phyloP scores from a whole-genome alignment of 2,888 invertebrate genomes.

The Sipunculus nudus region DNA sequence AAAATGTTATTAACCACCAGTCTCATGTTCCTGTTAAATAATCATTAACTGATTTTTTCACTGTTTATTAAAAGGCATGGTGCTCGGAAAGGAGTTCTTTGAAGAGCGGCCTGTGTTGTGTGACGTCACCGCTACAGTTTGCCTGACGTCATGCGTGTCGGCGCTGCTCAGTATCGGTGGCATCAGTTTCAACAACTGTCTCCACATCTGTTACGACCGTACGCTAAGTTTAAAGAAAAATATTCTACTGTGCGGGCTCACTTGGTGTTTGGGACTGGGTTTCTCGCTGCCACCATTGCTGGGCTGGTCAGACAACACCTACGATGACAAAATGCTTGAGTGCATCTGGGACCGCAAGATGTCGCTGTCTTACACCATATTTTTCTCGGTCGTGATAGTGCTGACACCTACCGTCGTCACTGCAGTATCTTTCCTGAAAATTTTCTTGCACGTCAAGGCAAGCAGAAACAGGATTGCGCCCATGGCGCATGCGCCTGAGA shows the following conservation, averaged over 20 bases:
- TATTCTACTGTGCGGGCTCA: conserved; percentile 36
- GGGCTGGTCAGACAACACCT: conserved; percentile 46
- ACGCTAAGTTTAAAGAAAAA: too few relatives aligned
- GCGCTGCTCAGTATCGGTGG: too few relatives aligned
- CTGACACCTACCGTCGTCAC: conserved; percentile 46
- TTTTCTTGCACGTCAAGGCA: conserved; percentile 34
- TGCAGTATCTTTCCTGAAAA: conserved; percentile 42
- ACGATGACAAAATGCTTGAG: conserved; percentile 46
- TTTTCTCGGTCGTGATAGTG: conserved; percentile 45
- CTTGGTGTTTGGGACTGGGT: conserved; percentile 41
- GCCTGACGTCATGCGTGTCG: too few relatives aligned
- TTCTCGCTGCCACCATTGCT: conserved; percentile 43
- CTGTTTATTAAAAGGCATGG: too few relatives aligned
- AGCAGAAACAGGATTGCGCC: conserved; percentile 19
- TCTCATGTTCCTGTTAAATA: too few relatives aligned
- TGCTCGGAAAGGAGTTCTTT: too few relatives aligned
- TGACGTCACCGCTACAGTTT: too few relatives aligned
- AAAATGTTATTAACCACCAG: too few relatives aligned
- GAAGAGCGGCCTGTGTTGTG: too few relatives aligned
- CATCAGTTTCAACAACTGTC: conserved; percentile 44
- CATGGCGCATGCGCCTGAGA: background rate
- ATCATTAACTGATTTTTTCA: too few relatives aligned
- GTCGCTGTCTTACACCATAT: conserved; percentile 45
- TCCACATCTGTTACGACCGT: conserved; percentile 45
- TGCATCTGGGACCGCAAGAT: conserved; percentile 52